Evolutionary conservation across 1,140 invertebrate species (phyloP), one percentile per base, ranked within the genome.

Genomic region (Dendroctonus valens): DNA sequence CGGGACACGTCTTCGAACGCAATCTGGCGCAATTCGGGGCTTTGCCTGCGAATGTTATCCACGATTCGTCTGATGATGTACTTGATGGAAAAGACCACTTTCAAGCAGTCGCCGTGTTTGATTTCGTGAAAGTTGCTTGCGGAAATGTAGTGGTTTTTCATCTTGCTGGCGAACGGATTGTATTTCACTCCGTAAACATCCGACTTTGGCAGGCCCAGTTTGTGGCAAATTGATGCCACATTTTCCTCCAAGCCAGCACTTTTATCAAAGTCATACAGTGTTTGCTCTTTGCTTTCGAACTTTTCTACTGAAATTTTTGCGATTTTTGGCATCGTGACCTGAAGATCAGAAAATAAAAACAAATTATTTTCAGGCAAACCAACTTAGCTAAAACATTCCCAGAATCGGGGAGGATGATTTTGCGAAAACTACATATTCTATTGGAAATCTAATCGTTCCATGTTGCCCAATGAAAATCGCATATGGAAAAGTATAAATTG

Each of bases 261-360:
- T 62, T 73, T 74, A 44, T 76, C 73, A 11, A 74, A 69, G 50
- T 72, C 72, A 49, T 71, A 74, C 14, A 74, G 49, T 26, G 72
- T 68, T 60, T 74, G 66, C 9, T 69, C 59, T 50, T 67, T 72
- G 40, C 61, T 67, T 11, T 70, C 72, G 26, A 70, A 57, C 55
- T 71, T 73, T 68, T 74, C 69, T 0, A 72, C 67, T 8, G 71
- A 72, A 44, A 72, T 69, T 68, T 72, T 72, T 5, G 69, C 71
- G 6, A 72, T 70, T 54, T 59, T 59, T 11, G 63, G 49, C 59
- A 67, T 59, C 8, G 26, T 26, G 26, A 26, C 26, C 26, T 26
- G 26, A 26, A 26, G 26, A 26, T 26, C 26, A 26, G 26, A 26
- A 1, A 26, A 26, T 1, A 26, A 26, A 26, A 26, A 26, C 26